Evolutionary conservation across 2,888 invertebrate species (phyloP).

Genomic region (Lasioglossum calceatum): DNA sequence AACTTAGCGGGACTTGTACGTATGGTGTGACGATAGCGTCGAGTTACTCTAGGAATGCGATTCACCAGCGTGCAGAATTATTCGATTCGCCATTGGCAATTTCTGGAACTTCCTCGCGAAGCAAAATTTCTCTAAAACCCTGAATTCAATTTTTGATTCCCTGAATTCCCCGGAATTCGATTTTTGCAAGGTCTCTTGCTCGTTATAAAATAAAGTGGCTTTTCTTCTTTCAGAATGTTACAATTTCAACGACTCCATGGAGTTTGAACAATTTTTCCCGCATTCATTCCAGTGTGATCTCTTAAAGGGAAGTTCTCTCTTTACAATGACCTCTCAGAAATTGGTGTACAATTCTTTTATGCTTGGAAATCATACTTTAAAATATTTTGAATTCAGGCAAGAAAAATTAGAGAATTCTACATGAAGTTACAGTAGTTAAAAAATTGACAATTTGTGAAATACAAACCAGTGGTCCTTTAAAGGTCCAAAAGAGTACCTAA

Average conservation of each 20-base stretch:
- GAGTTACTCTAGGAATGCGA: slow-evolving; percentile 50
- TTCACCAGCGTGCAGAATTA: slow-evolving; percentile 4
- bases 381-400: neutral
- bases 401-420: neutral
- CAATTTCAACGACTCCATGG: too few species aligned
- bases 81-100: neutral
- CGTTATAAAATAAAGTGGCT: neutral
- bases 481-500: neutral
- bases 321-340: neutral
- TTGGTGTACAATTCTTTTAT: too few species aligned
- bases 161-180: neutral
- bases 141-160: neutral
- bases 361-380: too few species aligned
- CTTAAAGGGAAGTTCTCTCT: neutral
- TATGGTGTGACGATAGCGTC: slow-evolving; percentile 41
- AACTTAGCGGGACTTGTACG: slow-evolving; percentile 67
- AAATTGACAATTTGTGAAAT: neutral
- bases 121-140: neutral
- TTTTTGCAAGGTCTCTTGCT: neutral
- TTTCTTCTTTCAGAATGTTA: too few species aligned
- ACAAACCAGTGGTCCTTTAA: neutral
- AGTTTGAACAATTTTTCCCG: neutral
- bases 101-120: neutral
- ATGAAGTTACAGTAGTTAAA: neutral
- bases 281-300: too few species aligned